phyloP scores from a whole-genome alignment of 92 coral and sea anemone genomes.

The Heteractis magnifica region DNA sequence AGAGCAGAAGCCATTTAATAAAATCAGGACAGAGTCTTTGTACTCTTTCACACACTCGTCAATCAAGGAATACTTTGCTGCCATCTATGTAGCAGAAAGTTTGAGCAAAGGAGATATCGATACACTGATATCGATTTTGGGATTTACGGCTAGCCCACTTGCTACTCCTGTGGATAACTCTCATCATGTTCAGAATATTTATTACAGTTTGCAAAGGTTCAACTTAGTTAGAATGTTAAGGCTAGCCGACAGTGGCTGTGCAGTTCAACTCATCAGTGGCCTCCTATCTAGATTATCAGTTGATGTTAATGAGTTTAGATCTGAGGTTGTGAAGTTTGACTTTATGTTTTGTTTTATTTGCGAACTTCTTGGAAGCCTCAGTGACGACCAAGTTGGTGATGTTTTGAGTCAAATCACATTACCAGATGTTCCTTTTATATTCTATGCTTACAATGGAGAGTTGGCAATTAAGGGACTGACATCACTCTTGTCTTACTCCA shows the following conservation, averaged over 20 bases:
- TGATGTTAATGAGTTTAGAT: background rate
- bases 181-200: background rate
- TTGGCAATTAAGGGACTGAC: slow-evolving; percentile 1
- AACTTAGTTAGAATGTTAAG: background rate
- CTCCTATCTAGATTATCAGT: background rate
- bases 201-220: background rate
- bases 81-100: background rate
- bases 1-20: background rate
- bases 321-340: background rate
- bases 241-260: background rate
- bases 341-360: background rate
- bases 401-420: background rate
- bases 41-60: background rate
- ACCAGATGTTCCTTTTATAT: slow-evolving; percentile 1
- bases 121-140: background rate
- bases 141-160: background rate
- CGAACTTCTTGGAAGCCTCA: background rate
- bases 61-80: slow-evolving; percentile 7
- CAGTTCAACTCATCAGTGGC: background rate
- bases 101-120: background rate
- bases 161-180: background rate
- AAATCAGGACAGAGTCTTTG: slow-evolving; percentile 7
- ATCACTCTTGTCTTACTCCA: background rate
- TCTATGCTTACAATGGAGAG: background rate
- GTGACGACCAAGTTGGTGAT: background rate